Evolutionary conservation across 1,140 invertebrate genomes (phyloP).

Genomic region (Pseudomyrmex gracilis): DNA sequence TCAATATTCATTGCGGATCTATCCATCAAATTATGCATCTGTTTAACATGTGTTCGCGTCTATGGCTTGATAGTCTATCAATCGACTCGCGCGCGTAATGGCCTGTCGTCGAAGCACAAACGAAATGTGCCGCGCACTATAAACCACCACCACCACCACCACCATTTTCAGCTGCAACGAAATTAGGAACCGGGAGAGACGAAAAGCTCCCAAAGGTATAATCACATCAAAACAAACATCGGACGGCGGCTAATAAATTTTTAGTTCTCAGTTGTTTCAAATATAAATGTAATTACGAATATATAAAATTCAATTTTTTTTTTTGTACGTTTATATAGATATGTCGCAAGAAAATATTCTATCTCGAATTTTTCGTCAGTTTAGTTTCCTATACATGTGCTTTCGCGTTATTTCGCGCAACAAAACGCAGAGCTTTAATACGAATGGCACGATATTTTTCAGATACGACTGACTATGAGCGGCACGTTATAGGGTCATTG

Average conservation of each 20-base stretch:
- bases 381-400: not conserved
- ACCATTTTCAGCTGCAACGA: not conserved
- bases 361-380: not conserved
- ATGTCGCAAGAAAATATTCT: not conserved
- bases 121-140: not conserved
- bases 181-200: conserved; percentile 13
- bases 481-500: conserved; percentile 53
- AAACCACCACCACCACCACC: not conserved
- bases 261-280: not conserved
- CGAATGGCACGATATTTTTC: conserved; percentile 34
- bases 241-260: not conserved
- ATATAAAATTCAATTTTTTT: no score
- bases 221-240: not conserved
- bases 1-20: conserved; percentile 24
- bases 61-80: conserved; percentile 13
- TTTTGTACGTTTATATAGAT: no score
- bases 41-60: conserved; percentile 28
- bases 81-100: conserved; percentile 15
- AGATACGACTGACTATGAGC: conserved; percentile 26
- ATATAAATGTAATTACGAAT: not conserved
- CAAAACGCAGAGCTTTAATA: conserved; percentile 12
- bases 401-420: not conserved
- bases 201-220: not conserved
- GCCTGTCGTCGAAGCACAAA: not conserved
- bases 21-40: conserved; percentile 22